Evolutionary conservation across 2,113 vertebrate genomes (phyloP).

Genomic region (Xiphophorus couchianus): DNA sequence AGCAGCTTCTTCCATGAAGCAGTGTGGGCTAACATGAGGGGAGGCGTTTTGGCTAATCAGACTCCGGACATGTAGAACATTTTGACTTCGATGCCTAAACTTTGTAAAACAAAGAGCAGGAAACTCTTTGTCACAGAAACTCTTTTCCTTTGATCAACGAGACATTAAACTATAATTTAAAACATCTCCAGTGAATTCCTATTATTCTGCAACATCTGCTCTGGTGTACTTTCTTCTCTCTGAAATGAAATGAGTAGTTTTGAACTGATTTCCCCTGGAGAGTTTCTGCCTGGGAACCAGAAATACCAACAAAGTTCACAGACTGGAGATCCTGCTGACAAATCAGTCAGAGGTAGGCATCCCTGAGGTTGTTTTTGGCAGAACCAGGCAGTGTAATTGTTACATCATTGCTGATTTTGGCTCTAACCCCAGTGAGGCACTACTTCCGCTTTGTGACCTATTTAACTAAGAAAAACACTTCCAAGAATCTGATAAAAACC

Average conservation of each 20-base stretch:
- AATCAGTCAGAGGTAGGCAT: neutral
- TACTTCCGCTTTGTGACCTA: neutral
- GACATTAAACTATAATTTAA: neutral
- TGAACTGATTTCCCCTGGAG: neutral
- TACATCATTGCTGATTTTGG: neutral
- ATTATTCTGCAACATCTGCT: slow-evolving; percentile 6
- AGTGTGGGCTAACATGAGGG: neutral
- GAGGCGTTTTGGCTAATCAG: too few relatives aligned
- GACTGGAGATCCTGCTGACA: neutral
- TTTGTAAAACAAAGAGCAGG: too few relatives aligned
- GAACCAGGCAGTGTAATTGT: neutral
- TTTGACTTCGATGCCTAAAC: too few relatives aligned
- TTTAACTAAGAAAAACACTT: neutral
- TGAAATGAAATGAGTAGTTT: neutral
- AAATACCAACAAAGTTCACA: neutral
- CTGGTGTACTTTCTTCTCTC: neutral
- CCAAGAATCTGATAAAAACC: neutral
- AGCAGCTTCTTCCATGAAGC: too few relatives aligned
- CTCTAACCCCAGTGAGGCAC: neutral
- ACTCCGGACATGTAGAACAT: too few relatives aligned
- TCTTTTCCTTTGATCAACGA: neutral
- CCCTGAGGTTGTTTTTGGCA: neutral
- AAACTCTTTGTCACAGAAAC: neutral
- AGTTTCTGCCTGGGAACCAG: neutral
- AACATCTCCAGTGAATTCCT: neutral